Evolutionary conservation across 2,113 vertebrate species (phyloP).

Genomic region (Acrocephalus kingi): DNA sequence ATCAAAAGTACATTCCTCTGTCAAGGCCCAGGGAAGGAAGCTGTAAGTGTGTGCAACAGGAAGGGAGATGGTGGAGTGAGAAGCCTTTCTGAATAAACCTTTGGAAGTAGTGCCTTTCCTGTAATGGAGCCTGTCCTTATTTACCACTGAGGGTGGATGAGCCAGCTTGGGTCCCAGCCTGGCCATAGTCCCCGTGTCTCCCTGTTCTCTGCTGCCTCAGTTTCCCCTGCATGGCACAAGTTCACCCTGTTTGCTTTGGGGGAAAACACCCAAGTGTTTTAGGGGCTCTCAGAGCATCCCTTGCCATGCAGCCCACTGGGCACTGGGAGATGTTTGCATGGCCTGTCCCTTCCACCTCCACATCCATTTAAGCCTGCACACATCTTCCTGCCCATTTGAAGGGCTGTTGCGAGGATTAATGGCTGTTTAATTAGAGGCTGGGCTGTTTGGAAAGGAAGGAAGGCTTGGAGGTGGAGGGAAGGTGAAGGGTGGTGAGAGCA

Average conservation of each 20-base stretch:
- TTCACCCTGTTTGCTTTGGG: fast-evolving
- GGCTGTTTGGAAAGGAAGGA: neutral
- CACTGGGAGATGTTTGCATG: neutral
- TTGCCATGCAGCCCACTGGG: fast-evolving
- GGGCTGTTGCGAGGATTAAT: neutral
- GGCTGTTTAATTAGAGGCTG: neutral
- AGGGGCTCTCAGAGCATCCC: neutral
- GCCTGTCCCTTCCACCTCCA: fast-evolving
- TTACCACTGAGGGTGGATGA: neutral
- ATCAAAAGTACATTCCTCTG: constrained; percentile 4
- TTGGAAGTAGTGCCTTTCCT: neutral
- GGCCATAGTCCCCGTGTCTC: fast-evolving
- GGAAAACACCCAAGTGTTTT: neutral
- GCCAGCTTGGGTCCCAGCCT: neutral
- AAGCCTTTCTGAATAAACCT: neutral
- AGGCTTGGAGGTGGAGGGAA: fast-evolving
- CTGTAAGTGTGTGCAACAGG: neutral
- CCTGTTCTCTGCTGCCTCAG: neutral
- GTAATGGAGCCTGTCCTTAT: neutral
- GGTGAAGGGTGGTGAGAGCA: neutral
- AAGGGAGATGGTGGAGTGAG: neutral
- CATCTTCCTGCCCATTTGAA: neutral
- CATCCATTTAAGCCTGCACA: neutral
- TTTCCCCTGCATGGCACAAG: neutral
- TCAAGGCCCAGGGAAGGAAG: neutral